phyloP scores from a whole-genome alignment of 2,888 invertebrate species.

The Coremacera marginata region DNA sequence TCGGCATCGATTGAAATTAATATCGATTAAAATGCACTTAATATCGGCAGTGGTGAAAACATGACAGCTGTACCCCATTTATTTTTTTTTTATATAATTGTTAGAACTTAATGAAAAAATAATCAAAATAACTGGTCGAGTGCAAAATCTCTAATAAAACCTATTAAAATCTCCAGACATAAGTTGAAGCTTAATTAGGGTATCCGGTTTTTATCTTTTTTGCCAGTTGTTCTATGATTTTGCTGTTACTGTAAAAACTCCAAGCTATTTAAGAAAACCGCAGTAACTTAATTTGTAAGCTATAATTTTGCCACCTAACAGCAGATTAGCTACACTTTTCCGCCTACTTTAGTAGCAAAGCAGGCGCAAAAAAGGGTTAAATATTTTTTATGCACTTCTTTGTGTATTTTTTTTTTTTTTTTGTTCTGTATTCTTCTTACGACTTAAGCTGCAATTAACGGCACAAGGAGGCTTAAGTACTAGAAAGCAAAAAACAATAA shows the following conservation, averaged over 20 bases:
- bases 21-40: too few species aligned
- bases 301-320: neutral
- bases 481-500: neutral
- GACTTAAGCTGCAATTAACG: neutral
- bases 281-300: constrained; percentile 14
- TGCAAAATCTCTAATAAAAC: neutral
- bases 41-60: too few species aligned
- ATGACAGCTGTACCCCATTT: too few species aligned
- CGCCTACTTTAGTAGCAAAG: constrained; percentile 14
- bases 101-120: too few species aligned
- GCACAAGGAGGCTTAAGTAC: neutral
- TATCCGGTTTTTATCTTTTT: neutral
- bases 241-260: neutral
- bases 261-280: neutral
- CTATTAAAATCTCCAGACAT: neutral
- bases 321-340: constrained; percentile 25
- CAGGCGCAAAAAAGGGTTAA: neutral
- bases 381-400: neutral
- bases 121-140: neutral
- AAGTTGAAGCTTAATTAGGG: neutral
- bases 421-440: neutral
- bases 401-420: neutral
- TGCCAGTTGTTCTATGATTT: neutral
- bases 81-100: too few species aligned
- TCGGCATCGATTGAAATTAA: too few species aligned